Base-by-base conservation (phyloP, 2,888 invertebrate species). In the Protophormia terraenovae region DNA sequence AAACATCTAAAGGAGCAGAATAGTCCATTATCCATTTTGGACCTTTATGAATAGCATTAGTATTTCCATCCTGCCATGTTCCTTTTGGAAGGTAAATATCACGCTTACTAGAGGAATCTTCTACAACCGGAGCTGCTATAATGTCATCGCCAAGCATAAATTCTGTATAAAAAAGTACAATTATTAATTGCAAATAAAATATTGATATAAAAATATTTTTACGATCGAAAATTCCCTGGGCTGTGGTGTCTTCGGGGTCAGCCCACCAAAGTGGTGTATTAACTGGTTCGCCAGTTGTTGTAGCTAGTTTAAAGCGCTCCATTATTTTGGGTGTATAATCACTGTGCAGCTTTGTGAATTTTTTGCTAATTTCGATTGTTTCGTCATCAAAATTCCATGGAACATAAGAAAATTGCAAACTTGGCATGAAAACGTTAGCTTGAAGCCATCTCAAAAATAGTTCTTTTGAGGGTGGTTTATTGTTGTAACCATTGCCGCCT, bases 211-310 rank as follows among this genome's bases (percentile, higher is more conserved):
- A 58, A 10, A 5, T 41, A 12, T 53, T 89, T 91, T 90, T 91
- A 95, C 95, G 94, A 88, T 95, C 95, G 91, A 93, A 93, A 79
- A 94, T 94, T 69, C 90, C 89, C n/a, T 94, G 93, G 0, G 97
- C 95, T 19, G 93, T 93, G 27, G 90, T 89, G 89, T 97, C 96
- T 0, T 90, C 91, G 0, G 97, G 97, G 88, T 95, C 96, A 0
- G 96, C 90, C 97, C 97, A 97, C 97, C 97, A 98, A 45, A 97
- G 94, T 0, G 97, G 97, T 2, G 96, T 94, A 92, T 97, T 96
- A 12, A 97, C 95, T 0, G 97, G 97, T 2, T 94, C 93, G 0
- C 96, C 97, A 1, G 94, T 93, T 1, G 89, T 87, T 0, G 95
- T 94, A 0, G 95, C 94, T 5, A 93, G 92, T 67, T 94, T 89